Conservation (phyloP, 2,888 invertebrate species). For the Diarsia mendica region DNA sequence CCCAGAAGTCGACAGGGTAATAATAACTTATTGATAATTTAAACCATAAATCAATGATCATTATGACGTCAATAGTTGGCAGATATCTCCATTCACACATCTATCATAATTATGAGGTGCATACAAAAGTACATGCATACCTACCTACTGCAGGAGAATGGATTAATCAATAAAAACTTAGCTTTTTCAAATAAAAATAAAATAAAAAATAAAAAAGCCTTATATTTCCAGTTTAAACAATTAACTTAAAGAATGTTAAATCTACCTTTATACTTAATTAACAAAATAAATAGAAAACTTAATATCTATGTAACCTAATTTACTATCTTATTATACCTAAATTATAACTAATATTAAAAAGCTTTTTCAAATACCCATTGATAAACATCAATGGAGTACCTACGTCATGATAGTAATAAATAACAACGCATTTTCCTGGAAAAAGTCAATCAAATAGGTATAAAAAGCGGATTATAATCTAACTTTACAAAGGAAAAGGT, state of each 20-base stretch:
- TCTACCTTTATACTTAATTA: too few species aligned
- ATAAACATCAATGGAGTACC: background rate
- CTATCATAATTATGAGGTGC: background rate
- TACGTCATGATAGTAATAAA: background rate
- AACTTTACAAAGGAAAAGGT: background rate
- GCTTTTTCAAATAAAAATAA: too few species aligned
- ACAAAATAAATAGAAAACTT: too few species aligned
- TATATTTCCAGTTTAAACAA: too few species aligned
- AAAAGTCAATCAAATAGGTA: constrained; percentile 14
- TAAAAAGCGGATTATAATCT: background rate
- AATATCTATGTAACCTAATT: too few species aligned
- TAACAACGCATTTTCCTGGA: constrained; percentile 15
- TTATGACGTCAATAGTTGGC: background rate
- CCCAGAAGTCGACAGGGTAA: background rate
- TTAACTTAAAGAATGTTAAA: too few species aligned
- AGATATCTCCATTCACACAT: background rate
- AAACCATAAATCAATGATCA: background rate
- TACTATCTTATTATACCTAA: too few species aligned
- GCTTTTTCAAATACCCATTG: background rate
- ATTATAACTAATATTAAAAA: too few species aligned
- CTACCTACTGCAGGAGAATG: background rate
- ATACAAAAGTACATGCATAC: background rate
- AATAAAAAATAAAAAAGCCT: too few species aligned
- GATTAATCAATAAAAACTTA: background rate
- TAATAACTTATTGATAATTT: background rate